phyloP scores from a whole-genome alignment of 2,888 invertebrate genomes.

The Cheilosia grossa region DNA sequence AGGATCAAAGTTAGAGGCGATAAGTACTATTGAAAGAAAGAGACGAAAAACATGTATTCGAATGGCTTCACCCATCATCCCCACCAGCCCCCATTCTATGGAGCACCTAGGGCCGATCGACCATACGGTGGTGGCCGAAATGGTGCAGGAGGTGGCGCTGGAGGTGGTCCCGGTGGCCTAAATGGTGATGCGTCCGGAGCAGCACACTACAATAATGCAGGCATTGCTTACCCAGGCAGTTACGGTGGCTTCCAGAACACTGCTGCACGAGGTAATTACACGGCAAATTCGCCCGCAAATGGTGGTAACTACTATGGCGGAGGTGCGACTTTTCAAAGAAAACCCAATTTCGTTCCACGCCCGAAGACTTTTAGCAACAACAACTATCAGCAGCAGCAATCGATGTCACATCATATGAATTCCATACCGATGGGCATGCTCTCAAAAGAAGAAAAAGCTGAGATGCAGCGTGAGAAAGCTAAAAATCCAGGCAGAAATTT shows the following conservation, averaged over 20 bases:
- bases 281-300: slow-evolving; percentile 78
- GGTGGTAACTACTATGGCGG: slow-evolving; percentile 78
- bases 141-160: slow-evolving; percentile 67
- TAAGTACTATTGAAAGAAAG: slow-evolving; percentile 76
- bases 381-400: slow-evolving; percentile 71
- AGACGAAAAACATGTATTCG: slow-evolving; percentile 77
- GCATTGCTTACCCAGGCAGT: slow-evolving; percentile 61
- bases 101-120: slow-evolving; percentile 73
- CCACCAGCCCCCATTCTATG: slow-evolving; percentile 75
- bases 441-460: slow-evolving; percentile 84
- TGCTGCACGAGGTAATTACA: slow-evolving; percentile 79
- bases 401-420: slow-evolving; percentile 75
- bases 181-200: slow-evolving; percentile 70
- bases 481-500: slow-evolving; percentile 89
- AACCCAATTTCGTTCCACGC: slow-evolving; percentile 80
- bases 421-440: slow-evolving; percentile 79
- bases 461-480: slow-evolving; percentile 86
- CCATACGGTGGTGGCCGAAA: slow-evolving; percentile 76
- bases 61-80: slow-evolving; percentile 76
- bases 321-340: slow-evolving; percentile 78
- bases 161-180: slow-evolving; percentile 61
- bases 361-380: slow-evolving; percentile 80
- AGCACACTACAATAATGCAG: slow-evolving; percentile 67
- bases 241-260: slow-evolving; percentile 74
- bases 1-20: slow-evolving; percentile 76